Percentiles rank a stretch among this genome's conserved stretches.
Conservation (phyloP, 2,888 invertebrate species). For the Euplexia lucipara region DNA sequence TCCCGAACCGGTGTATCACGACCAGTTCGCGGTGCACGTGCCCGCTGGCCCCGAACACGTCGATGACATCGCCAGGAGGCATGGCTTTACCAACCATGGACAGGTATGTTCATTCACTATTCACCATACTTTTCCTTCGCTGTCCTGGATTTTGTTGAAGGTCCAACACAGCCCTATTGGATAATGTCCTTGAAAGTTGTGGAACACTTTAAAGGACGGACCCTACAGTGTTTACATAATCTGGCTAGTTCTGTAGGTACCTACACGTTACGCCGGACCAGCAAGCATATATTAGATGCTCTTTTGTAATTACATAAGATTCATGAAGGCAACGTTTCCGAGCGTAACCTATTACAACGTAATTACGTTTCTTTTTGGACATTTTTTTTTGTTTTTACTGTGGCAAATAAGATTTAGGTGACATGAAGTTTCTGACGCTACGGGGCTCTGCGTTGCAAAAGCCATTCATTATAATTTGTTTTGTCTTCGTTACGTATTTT, state of each 20-base stretch:
- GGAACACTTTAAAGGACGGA: neutral
- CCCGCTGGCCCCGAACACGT: slow-evolving; percentile 94
- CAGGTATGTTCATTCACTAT: slow-evolving; percentile 96
- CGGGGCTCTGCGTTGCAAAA: slow-evolving; percentile 33
- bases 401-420: slow-evolving; percentile 48
- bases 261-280: slow-evolving; percentile 15
- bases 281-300: slow-evolving; percentile 13
- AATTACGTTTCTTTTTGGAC: slow-evolving; percentile 38
- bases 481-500: slow-evolving; percentile 43
- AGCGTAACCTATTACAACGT: slow-evolving; percentile 60
- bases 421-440: slow-evolving; percentile 38
- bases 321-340: slow-evolving; percentile 37
- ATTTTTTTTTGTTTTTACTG: slow-evolving; percentile 44
- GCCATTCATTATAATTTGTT: slow-evolving; percentile 54
- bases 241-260: slow-evolving; percentile 18
- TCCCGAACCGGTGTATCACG: slow-evolving; percentile 92
- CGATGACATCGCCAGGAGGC: slow-evolving; percentile 94
- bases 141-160: neutral
- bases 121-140: neutral
- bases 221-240: slow-evolving; percentile 14
- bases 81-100: slow-evolving; percentile 97
- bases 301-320: slow-evolving; percentile 34
- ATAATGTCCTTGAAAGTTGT: neutral
- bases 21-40: slow-evolving; percentile 97
- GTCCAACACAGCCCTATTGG: neutral